phyloP scores from a whole-genome alignment of 2,113 vertebrate species.

The Vidua macroura region DNA sequence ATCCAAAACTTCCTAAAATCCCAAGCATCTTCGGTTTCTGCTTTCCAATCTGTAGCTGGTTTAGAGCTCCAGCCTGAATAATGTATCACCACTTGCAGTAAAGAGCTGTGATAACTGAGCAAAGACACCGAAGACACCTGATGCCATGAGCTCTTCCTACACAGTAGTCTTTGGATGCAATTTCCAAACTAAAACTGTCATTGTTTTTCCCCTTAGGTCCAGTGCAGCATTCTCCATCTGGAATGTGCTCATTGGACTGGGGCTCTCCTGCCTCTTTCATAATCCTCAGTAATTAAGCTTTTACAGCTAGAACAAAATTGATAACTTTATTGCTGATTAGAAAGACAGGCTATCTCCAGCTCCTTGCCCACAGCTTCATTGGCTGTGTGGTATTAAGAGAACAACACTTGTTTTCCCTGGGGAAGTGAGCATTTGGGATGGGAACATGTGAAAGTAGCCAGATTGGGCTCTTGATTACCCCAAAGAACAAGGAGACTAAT shows the following conservation, averaged over 20 bases:
- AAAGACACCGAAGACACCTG: not conserved
- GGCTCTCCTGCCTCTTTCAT: conserved; percentile 26
- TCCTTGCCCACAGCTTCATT: not conserved
- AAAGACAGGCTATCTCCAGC: not conserved
- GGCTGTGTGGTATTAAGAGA: not conserved
- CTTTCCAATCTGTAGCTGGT: not conserved
- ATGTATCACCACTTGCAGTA: not conserved
- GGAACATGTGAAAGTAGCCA: not conserved
- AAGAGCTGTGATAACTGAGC: not conserved
- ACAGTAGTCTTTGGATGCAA: not conserved
- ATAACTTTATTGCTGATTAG: conserved; percentile 42
- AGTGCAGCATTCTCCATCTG: conserved; percentile 3
- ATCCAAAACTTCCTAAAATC: not conserved
- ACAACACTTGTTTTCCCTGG: not conserved
- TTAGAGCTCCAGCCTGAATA: not conserved
- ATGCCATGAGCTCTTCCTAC: not conserved
- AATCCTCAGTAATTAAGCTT: conserved; percentile 51
- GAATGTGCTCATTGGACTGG: not conserved
- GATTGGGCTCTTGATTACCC: not conserved
- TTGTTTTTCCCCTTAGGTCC: not conserved
- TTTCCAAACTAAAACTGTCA: not conserved
- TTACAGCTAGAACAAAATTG: conserved; percentile 45
- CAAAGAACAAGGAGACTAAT: not conserved
- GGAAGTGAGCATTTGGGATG: not conserved
- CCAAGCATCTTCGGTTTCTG: not conserved